phyloP scores from a whole-genome alignment of 1,140 invertebrate species.

The Cyphomyrmex costatus region DNA sequence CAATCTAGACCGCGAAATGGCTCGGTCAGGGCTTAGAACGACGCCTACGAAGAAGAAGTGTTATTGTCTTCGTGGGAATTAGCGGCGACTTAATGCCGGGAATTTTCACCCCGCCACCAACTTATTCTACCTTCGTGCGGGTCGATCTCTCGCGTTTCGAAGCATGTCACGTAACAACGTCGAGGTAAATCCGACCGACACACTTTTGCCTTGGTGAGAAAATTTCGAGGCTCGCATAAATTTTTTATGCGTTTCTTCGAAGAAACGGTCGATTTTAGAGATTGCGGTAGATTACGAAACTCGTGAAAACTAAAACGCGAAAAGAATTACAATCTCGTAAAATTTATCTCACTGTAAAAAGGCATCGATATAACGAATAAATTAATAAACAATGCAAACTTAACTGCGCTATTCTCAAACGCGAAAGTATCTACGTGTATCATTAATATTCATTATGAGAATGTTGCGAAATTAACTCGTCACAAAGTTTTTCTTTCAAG shows the following conservation, averaged over 20 bases:
- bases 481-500: conserved; percentile 22
- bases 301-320: neutral
- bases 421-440: neutral
- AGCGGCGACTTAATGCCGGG: conserved; percentile 47
- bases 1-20: conserved; percentile 48
- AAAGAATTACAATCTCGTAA: neutral
- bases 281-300: conserved; percentile 1
- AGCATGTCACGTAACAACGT: conserved; percentile 58
- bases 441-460: conserved; percentile 20
- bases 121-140: conserved; percentile 19
- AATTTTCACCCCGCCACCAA: conserved; percentile 47
- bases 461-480: conserved; percentile 7
- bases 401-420: neutral
- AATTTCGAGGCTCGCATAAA: conserved; percentile 31
- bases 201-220: conserved; percentile 16
- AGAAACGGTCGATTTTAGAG: neutral
- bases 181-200: conserved; percentile 34
- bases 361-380: neutral
- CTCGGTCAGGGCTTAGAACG: conserved; percentile 43
- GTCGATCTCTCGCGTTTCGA: conserved; percentile 40
- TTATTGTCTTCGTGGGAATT: conserved; percentile 62
- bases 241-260: conserved; percentile 31
- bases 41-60: conserved; percentile 22
- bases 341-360: neutral
- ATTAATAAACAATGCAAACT: neutral